Conservation (phyloP, 2,113 vertebrate species). For the Amphiprion percula region DNA sequence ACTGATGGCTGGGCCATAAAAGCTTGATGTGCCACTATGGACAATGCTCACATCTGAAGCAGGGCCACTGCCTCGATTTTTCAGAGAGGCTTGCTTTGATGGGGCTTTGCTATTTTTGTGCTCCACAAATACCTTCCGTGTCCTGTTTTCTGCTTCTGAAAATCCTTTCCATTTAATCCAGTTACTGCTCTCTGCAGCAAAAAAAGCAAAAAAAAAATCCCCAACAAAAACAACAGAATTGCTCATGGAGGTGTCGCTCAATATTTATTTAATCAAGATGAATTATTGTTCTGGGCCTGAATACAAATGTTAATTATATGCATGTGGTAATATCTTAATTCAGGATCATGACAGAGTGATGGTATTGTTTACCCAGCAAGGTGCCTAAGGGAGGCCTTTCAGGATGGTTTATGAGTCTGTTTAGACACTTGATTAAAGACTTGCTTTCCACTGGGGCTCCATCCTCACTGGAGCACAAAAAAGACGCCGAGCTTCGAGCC, state of each 20-base stretch:
- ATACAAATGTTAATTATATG: conserved; percentile 78
- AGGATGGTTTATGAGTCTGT: conserved; percentile 75
- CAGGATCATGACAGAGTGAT: conserved; percentile 67
- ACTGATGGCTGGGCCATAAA: conserved; percentile 31
- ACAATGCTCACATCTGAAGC: conserved; percentile 52
- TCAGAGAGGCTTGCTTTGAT: conserved; percentile 41
- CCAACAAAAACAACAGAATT: conserved; percentile 10
- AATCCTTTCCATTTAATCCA: conserved; percentile 53
- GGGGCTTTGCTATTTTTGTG: conserved; percentile 58
- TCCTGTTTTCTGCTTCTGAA: conserved; percentile 52
- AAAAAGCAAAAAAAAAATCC: not conserved
- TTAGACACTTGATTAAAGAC: conserved; percentile 76
- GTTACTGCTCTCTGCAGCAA: conserved; percentile 15
- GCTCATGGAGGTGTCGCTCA: conserved; percentile 46
- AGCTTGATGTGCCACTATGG: conserved; percentile 37
- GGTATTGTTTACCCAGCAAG: conserved; percentile 72
- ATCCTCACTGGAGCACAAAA: conserved; percentile 38
- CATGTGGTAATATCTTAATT: conserved; percentile 77
- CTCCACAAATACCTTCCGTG: conserved; percentile 52
- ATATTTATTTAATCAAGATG: conserved; percentile 70
- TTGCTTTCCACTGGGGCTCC: conserved; percentile 49
- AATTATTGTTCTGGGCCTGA: conserved; percentile 52
- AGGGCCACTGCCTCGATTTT: conserved; percentile 28
- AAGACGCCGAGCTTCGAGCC: conserved; percentile 39
- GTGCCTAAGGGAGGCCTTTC: conserved; percentile 68